Evolutionary conservation across 53 echinoderm and acorn worm genomes (phyloP).

Genomic region (Actinopyga echinites): DNA sequence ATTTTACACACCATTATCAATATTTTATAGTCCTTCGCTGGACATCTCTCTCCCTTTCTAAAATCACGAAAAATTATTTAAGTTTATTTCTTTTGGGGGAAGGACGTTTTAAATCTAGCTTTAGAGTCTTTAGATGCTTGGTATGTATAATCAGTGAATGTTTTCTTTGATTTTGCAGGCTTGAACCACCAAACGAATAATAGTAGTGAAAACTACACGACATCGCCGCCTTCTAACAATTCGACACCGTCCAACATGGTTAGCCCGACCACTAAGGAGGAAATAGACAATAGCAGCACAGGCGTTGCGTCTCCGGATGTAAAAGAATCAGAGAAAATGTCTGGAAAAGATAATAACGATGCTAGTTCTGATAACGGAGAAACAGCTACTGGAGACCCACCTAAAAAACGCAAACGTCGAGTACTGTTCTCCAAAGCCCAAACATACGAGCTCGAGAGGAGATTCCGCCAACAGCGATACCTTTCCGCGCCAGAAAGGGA

Average conservation of each 20-base stretch:
- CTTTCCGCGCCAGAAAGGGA: constrained; percentile 97
- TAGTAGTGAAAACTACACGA: neutral
- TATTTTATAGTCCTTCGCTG: too few relatives aligned
- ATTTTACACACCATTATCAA: too few relatives aligned
- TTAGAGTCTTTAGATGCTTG: too few relatives aligned
- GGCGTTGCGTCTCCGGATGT: constrained; percentile 16
- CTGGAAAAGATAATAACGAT: constrained; percentile 57
- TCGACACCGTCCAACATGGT: constrained; percentile 24
- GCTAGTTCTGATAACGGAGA: constrained; percentile 54
- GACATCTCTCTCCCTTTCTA: too few relatives aligned
- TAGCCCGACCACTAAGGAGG: constrained; percentile 30
- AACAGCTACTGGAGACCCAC: constrained; percentile 73
- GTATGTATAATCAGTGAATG: too few relatives aligned
- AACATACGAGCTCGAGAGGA: constrained; percentile 96
- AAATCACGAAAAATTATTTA: too few relatives aligned
- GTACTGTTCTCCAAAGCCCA: constrained; percentile 99
- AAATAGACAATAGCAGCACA: constrained; percentile 9
- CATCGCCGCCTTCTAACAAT: constrained; percentile 1
- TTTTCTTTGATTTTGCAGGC: neutral
- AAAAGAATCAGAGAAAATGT: constrained; percentile 32
- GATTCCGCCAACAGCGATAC: constrained; percentile 97
- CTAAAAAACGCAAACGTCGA: constrained; percentile 92
- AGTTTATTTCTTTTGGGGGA: too few relatives aligned
- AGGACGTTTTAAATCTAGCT: too few relatives aligned
- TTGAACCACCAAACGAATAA: constrained; percentile 5